A percentile compares a stretch with the other conserved stretches of the same genome.
Conservation (phyloP, 2,113 vertebrate species). For the Rissa tridactyla region DNA sequence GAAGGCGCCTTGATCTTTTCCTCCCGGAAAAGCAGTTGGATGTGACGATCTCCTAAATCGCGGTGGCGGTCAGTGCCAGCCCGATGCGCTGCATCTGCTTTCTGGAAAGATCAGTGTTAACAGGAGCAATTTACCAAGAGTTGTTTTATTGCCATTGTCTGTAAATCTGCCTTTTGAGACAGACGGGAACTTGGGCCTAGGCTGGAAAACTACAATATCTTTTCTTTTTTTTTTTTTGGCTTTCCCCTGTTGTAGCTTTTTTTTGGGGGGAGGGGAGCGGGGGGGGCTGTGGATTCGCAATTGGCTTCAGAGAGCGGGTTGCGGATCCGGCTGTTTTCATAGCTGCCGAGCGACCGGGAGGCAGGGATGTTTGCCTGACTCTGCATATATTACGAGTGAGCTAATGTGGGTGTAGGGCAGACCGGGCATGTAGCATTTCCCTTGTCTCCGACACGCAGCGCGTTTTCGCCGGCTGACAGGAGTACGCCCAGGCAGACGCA, state of each 20-base stretch:
- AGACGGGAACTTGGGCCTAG: neutral
- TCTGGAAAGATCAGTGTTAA: neutral
- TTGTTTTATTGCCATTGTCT: neutral
- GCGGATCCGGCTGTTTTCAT: neutral
- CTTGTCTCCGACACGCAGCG: neutral
- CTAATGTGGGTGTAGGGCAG: slow-evolving; percentile 5
- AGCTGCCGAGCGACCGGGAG: neutral
- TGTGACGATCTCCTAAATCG: neutral
- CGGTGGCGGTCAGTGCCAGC: neutral
- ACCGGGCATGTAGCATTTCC: neutral
- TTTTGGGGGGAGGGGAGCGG: too few relatives aligned
- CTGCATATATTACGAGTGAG: slow-evolving; percentile 22
- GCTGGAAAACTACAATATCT: neutral
- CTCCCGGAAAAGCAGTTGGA: neutral
- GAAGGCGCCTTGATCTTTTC: neutral
- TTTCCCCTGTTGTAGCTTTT: neutral
- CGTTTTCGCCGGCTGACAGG: neutral
- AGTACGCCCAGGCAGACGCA: neutral
- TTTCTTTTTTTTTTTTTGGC: neutral
- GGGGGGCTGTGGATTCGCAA: neutral
- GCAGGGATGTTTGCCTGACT: slow-evolving; percentile 42
- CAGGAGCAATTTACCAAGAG: neutral
- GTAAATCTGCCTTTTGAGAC: neutral
- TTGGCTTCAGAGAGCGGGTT: neutral
- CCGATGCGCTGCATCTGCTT: neutral